A percentile compares a stretch with the other conserved stretches of the same genome.
Conservation (phyloP, 2,797 vertebrate genomes). For the Heliangelus exortis region DNA sequence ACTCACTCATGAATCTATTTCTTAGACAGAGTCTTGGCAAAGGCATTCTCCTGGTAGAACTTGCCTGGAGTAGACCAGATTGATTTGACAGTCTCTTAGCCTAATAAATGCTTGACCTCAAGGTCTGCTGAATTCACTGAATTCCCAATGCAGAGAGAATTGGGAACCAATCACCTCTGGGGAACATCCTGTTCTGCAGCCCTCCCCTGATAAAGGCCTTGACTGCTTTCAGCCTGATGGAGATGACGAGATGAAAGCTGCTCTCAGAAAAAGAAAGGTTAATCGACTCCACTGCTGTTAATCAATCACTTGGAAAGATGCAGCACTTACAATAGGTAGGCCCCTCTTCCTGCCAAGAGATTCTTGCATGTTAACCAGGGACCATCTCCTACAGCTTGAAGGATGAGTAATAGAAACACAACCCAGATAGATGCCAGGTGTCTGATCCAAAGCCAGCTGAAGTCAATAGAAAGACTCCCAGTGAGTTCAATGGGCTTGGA, state of each 20-base stretch:
- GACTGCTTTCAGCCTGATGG: slow-evolving; percentile 71
- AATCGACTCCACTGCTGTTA: slow-evolving; percentile 63
- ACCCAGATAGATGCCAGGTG: slow-evolving; percentile 29
- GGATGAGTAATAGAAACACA: slow-evolving; percentile 30
- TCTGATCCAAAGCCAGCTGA: slow-evolving; percentile 46
- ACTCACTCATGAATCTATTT: slow-evolving; percentile 62
- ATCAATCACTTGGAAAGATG: slow-evolving; percentile 72
- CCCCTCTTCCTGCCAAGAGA: slow-evolving; percentile 42
- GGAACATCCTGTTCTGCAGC: slow-evolving; percentile 54
- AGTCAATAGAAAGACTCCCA: slow-evolving; percentile 43
- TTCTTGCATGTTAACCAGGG: slow-evolving; percentile 64
- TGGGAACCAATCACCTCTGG: slow-evolving; percentile 69
- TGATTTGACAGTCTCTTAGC: slow-evolving; percentile 76
- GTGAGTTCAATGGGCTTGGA: slow-evolving; percentile 44
- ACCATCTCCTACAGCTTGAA: slow-evolving; percentile 45
- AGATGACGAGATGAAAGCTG: slow-evolving; percentile 68
- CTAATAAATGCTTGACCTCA: slow-evolving; percentile 74
- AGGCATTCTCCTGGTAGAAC: slow-evolving; percentile 62
- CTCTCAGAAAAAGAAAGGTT: slow-evolving; percentile 70
- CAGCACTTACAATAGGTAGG: slow-evolving; percentile 52
- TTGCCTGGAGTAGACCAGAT: slow-evolving; percentile 68
- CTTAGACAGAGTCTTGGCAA: slow-evolving; percentile 65
- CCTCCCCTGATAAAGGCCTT: slow-evolving; percentile 71
- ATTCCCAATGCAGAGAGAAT: slow-evolving; percentile 68
- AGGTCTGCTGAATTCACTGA: slow-evolving; percentile 74